phyloP scores from a whole-genome alignment of 2,888 invertebrate species.

The Cryptocheilus praepositus region DNA sequence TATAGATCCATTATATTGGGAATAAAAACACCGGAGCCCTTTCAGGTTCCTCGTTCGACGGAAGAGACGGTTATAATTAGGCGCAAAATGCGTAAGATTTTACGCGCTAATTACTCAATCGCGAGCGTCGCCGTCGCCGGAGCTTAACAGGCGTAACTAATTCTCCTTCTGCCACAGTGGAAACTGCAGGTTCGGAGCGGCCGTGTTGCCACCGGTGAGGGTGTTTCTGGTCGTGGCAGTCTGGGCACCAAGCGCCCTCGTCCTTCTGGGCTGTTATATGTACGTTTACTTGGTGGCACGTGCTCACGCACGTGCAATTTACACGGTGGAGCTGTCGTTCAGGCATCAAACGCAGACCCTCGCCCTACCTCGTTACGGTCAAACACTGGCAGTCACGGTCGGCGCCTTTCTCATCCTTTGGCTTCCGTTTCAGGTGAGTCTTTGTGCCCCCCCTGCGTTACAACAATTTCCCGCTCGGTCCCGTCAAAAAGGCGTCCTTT shows the following conservation, averaged over 20 bases:
- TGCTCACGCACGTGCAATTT: slow-evolving; percentile 80
- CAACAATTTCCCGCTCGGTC: no score
- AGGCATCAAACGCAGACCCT: slow-evolving; percentile 73
- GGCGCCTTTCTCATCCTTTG: slow-evolving; percentile 79
- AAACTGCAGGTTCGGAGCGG: slow-evolving; percentile 76
- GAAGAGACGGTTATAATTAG: no score
- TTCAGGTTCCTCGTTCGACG: no score
- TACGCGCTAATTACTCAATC: no score
- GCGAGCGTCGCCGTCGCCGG: no score
- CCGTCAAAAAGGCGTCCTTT: no score
- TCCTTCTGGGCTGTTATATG: slow-evolving; percentile 79
- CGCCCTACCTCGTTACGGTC: slow-evolving; percentile 78
- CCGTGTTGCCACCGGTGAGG: slow-evolving; percentile 77
- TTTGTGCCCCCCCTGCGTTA: no score
- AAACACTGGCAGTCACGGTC: slow-evolving; percentile 80
- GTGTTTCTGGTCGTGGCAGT: slow-evolving; percentile 79
- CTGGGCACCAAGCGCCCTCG: slow-evolving; percentile 79
- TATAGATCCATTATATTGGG: no score
- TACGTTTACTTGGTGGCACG: slow-evolving; percentile 81
- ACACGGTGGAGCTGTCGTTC: slow-evolving; percentile 78
- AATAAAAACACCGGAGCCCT: no score
- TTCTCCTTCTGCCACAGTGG: slow-evolving; percentile 63
- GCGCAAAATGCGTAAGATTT: no score
- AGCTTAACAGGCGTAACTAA: background rate
- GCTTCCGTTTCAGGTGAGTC: slow-evolving; percentile 79